These are phyloP conservation scores for Acromyrmex echinatior DNA, from an alignment of 1,140 invertebrate genomes.

Conservation along the genomic window DNA sequence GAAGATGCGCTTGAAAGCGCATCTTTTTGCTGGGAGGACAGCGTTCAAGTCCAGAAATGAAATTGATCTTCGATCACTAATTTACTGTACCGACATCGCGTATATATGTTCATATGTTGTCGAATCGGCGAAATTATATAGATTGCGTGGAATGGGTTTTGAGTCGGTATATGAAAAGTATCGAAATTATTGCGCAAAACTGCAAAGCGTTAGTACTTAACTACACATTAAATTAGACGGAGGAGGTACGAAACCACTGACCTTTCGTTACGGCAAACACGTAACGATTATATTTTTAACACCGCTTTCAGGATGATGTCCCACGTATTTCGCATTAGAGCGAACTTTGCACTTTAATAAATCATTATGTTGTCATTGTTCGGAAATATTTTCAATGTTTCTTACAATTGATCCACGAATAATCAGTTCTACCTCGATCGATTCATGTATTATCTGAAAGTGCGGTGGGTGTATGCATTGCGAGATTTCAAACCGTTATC, in stretches of 20 bases:
- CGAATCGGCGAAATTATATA: background rate
- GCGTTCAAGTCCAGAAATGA: background rate
- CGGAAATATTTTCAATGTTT: background rate
- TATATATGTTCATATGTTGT: background rate
- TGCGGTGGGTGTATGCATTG: background rate
- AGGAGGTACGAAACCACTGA: slow-evolving; percentile 52
- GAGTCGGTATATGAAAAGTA: background rate
- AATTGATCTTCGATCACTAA: background rate
- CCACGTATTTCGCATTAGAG: slow-evolving; percentile 38
- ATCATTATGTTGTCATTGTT: background rate
- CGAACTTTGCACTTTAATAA: slow-evolving; percentile 44
- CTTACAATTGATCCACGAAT: slow-evolving; percentile 10
- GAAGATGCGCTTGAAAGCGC: background rate
- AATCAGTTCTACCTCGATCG: background rate
- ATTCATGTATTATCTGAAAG: background rate
- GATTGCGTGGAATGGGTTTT: background rate
- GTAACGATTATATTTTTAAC: slow-evolving; percentile 51
- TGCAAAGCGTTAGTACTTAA: slow-evolving; percentile 14
- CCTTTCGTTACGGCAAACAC: slow-evolving; percentile 35
- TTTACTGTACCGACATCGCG: background rate
- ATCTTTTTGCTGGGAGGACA: background rate
- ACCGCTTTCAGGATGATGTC: background rate
- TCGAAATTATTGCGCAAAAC: slow-evolving; percentile 15
- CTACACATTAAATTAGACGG: background rate
- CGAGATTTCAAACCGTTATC: slow-evolving; percentile 29